These are phyloP conservation scores for Sisyra nigra DNA, from an alignment of 2,888 invertebrate genomes.

Conservation along the genomic window DNA sequence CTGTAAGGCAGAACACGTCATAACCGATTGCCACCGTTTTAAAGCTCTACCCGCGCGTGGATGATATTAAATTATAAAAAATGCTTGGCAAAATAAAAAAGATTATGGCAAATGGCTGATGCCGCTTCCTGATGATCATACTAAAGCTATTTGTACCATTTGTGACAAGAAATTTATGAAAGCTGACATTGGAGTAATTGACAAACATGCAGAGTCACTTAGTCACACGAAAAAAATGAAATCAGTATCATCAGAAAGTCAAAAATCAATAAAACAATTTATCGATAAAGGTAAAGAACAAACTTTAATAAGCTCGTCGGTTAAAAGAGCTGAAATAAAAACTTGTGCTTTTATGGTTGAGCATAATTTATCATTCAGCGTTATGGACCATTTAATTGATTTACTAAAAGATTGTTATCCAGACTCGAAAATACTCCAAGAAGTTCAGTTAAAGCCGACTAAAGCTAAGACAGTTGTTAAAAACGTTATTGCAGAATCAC, in stretches of 20 bases:
- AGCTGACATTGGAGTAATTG: constrained; percentile 1
- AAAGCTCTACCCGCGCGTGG: too few relatives aligned
- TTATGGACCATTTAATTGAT: constrained; percentile 11
- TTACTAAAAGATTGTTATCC: constrained; percentile 11
- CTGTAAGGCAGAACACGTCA: too few relatives aligned
- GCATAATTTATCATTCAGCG: constrained; percentile 12
- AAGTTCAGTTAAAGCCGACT: constrained; percentile 11
- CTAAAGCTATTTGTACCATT: neutral
- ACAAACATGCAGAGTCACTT: neutral
- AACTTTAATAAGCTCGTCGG: constrained; percentile 3
- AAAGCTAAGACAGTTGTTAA: constrained; percentile 12
- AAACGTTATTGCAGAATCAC: constrained; percentile 13
- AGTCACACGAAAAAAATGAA: neutral
- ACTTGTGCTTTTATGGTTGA: constrained; percentile 11
- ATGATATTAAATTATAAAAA: too few relatives aligned
- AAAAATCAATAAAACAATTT: constrained; percentile 1
- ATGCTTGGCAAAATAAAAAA: neutral
- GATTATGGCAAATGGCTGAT: neutral
- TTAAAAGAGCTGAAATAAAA: constrained; percentile 7
- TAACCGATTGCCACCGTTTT: too few relatives aligned
- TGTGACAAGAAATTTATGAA: neutral
- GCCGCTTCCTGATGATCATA: neutral
- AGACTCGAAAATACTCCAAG: constrained; percentile 12
- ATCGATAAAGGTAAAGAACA: neutral
- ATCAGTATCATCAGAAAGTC: neutral